Conservation (phyloP, 2,888 invertebrate genomes). For the Monoplex corrugatus region DNA sequence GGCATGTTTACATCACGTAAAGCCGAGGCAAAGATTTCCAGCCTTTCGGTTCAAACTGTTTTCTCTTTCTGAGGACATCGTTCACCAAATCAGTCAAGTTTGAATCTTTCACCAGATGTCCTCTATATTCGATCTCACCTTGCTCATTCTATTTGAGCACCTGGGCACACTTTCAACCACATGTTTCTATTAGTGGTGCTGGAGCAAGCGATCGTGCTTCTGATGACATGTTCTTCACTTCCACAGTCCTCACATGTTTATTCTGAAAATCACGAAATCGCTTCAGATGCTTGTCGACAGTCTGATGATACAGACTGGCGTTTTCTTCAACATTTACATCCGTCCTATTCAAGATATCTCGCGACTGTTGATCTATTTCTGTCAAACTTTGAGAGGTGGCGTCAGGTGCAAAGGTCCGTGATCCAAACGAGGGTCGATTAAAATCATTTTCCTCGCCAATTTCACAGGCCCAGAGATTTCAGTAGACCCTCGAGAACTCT, state of each 20-base stretch:
- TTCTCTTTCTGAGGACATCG: background rate
- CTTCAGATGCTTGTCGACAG: no score
- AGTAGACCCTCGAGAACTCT: no score
- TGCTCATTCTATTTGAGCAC: background rate
- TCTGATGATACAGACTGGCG: no score
- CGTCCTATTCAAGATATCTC: no score
- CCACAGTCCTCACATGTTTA: background rate
- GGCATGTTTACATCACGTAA: background rate
- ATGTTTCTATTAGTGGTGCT: background rate
- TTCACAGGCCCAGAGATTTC: background rate
- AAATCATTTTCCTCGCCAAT: background rate
- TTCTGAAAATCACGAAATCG: no score
- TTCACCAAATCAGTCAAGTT: background rate
- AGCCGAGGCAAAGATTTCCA: background rate
- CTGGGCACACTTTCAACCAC: background rate
- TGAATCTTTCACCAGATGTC: background rate
- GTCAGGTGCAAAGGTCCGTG: no score
- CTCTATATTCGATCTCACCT: background rate
- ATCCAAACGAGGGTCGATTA: background rate
- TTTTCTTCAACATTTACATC: conserved; percentile 4
- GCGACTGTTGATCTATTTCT: no score
- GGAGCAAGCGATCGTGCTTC: background rate
- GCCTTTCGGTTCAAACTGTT: background rate
- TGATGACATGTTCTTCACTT: background rate
- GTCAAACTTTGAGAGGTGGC: no score